Base-by-base conservation (phyloP, 2,113 vertebrate species). In the Pelmatolapia mariae region DNA sequence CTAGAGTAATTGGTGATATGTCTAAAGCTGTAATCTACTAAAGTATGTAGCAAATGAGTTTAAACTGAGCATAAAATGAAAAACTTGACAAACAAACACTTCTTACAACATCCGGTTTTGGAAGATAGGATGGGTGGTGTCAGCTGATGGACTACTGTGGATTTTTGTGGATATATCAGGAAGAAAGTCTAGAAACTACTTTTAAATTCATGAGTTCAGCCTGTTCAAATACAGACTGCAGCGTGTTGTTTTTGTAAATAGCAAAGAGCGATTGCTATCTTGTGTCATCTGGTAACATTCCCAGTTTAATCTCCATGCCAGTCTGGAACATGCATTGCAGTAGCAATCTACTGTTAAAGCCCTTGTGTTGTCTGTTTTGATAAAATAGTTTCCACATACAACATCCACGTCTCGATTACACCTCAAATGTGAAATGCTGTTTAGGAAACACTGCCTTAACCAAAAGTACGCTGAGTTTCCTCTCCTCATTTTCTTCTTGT, bases 211-310 rank as follows among this genome's bases (percentile, higher is more conserved):
- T 12, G 1, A 31, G 73, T 78, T 78, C 45, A 33, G 12, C 45
- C 45, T n/a, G 45, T 52, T n/a, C 29, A 78, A 78, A 78, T 31
- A 31, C 10, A 10, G 10, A 78, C 26, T 33, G 26, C 73, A n/a
- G 6, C 3, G 3, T 31, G 47, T 33, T 78, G 45, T 31, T 11
- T 33, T 26, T 54, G 40, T 61, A 47, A 85, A 81, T 66, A 7
- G 12, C 40, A 82, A 53, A 40, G 66, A 86, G 50, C 5, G 63
- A 89, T 82, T 24, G 6, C 10, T 19, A 83, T 89, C 80, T 68
- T 88, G 82, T 90, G 50, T 90, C 82, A 88, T 53, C 40, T 91
- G 61, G 24, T 31, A 89, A 84, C 83, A 88, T 71, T 79, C 85
- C n/a, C 26, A 71, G 57, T 71, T 78, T 56, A 87, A 83, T 71